Percentiles rank a stretch among this genome's conserved stretches.
Evolutionary conservation across 2,797 vertebrate species (phyloP).

Genomic region (Helicolenus hilgendorfi): DNA sequence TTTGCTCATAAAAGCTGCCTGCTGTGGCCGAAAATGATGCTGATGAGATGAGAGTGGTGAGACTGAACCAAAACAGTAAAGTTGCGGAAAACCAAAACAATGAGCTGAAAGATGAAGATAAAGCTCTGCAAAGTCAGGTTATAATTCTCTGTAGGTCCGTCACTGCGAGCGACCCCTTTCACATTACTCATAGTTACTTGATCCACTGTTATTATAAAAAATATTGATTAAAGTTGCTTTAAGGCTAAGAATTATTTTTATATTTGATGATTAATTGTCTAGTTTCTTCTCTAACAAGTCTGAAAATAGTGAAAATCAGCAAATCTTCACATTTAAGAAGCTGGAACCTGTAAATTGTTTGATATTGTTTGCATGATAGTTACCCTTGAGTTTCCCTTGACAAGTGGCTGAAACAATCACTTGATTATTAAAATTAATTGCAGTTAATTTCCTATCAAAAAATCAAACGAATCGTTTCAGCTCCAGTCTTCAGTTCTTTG

Average conservation of each 20-base stretch:
- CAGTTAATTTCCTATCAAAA: background rate
- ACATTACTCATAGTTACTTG: background rate
- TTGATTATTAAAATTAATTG: background rate
- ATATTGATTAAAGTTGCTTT: background rate
- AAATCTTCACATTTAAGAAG: background rate
- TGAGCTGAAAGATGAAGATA: background rate
- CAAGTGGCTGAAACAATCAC: background rate
- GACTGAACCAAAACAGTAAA: background rate
- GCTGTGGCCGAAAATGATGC: background rate
- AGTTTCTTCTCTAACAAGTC: too few species aligned
- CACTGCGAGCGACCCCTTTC: accelerated
- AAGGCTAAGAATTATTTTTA: background rate
- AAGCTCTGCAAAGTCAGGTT: background rate
- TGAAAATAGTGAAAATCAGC: background rate
- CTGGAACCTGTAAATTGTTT: background rate
- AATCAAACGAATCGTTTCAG: background rate
- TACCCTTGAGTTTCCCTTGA: background rate
- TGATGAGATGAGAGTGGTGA: background rate
- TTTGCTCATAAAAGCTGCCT: background rate
- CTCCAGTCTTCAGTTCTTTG: background rate
- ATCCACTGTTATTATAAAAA: background rate
- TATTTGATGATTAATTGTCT: too few species aligned
- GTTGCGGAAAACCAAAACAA: background rate
- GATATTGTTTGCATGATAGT: background rate
- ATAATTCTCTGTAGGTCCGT: background rate